A percentile compares a stretch with the other conserved stretches of the same genome.
These are phyloP conservation scores for Huso huso DNA, from an alignment of 2,797 vertebrate species.

Conservation along the genomic window DNA sequence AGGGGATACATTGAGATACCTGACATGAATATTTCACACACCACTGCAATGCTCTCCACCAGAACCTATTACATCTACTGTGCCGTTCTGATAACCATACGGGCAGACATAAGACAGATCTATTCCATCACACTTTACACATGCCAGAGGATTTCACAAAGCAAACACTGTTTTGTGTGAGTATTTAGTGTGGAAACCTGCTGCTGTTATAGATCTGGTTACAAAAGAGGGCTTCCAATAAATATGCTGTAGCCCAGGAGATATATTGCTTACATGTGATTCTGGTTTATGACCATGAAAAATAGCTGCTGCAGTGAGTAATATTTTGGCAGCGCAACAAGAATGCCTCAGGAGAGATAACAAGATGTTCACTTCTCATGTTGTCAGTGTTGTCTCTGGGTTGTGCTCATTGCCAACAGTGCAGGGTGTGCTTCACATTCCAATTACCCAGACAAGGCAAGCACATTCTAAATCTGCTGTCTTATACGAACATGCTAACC, in stretches of 20 bases:
- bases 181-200: slow-evolving; percentile 54
- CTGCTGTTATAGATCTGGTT: slow-evolving; percentile 46
- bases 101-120: slow-evolving; percentile 31
- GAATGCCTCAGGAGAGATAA: slow-evolving; percentile 27
- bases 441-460: background rate
- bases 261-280: slow-evolving; percentile 38
- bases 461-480: background rate
- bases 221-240: slow-evolving; percentile 32
- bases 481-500: too few species aligned
- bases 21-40: too few species aligned
- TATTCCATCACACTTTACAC: slow-evolving; percentile 42
- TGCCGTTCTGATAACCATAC: background rate
- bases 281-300: slow-evolving; percentile 33
- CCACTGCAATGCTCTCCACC: too few species aligned
- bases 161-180: slow-evolving; percentile 64
- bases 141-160: slow-evolving; percentile 61
- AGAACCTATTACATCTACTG: background rate
- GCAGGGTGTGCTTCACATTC: slow-evolving; percentile 6
- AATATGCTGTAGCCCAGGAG: slow-evolving; percentile 6
- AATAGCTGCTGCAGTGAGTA: slow-evolving; percentile 49
- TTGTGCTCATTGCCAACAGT: slow-evolving; percentile 27
- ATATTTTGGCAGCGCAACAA: slow-evolving; percentile 48
- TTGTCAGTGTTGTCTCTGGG: slow-evolving; percentile 41
- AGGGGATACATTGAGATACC: too few species aligned
- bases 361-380: slow-evolving; percentile 23